phyloP scores from a whole-genome alignment of 2,888 invertebrate species.

The Clitarchus hookeri region DNA sequence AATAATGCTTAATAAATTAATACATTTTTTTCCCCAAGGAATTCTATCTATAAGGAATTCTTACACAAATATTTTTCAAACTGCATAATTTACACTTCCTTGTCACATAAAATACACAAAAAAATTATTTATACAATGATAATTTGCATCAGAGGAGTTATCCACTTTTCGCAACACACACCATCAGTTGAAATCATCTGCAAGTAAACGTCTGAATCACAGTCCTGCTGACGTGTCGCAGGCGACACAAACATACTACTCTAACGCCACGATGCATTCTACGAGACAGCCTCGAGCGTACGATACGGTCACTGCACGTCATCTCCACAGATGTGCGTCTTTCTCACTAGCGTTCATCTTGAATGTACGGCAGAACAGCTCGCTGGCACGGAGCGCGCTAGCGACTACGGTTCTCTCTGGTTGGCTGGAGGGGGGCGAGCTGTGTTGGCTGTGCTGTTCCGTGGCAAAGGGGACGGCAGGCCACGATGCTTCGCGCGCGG shows the following conservation, averaged over 20 bases:
- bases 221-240: background rate
- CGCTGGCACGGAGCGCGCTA: background rate
- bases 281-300: background rate
- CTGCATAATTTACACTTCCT: background rate
- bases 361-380: no score
- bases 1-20: background rate
- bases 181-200: background rate
- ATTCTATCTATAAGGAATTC: background rate
- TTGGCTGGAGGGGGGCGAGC: background rate
- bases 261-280: background rate
- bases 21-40: background rate
- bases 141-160: background rate
- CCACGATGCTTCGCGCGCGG: background rate
- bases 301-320: background rate
- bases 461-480: background rate
- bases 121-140: slow-evolving; percentile 24
- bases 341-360: background rate
- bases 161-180: background rate
- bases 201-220: background rate
- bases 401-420: background rate
- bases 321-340: background rate
- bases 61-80: background rate
- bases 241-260: background rate
- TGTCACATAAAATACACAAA: background rate
- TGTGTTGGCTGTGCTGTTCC: background rate